Percentiles rank a stretch among this genome's conserved stretches.
phyloP scores from a whole-genome alignment of 2,113 vertebrate species.

The Sula dactylatra region DNA sequence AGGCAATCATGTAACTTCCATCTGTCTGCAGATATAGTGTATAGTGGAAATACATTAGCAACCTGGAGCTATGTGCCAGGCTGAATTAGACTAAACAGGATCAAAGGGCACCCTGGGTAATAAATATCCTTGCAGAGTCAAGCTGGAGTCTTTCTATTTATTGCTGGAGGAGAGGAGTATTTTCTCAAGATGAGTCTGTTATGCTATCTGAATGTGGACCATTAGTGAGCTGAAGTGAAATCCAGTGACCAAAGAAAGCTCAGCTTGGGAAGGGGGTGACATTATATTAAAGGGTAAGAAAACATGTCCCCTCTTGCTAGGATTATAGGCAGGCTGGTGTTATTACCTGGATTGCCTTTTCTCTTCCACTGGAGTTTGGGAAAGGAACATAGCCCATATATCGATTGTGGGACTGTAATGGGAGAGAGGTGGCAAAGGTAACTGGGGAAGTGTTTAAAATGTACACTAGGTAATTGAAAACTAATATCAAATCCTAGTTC shows the following conservation, averaged over 20 bases:
- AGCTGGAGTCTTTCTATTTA: not conserved
- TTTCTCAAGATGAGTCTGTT: too few species aligned
- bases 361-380: not conserved
- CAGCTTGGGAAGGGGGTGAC: not conserved
- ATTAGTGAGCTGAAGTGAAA: not conserved
- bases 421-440: not conserved
- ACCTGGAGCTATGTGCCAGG: slow-evolving; percentile 23
- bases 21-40: slow-evolving; percentile 55
- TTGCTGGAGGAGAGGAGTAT: not conserved
- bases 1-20: slow-evolving; percentile 39
- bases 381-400: not conserved
- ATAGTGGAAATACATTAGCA: slow-evolving; percentile 52
- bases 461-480: not conserved
- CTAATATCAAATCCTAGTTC: not conserved
- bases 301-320: not conserved
- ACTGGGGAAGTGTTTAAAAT: slow-evolving; percentile 36
- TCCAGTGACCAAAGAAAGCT: not conserved
- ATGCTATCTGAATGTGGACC: not conserved
- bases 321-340: not conserved
- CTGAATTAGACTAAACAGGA: slow-evolving; percentile 64
- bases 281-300: not conserved
- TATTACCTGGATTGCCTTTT: not conserved
- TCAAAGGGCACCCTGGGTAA: slow-evolving; percentile 54
- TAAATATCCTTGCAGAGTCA: slow-evolving; percentile 27
- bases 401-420: not conserved